Evolutionary conservation across 2,888 invertebrate genomes (phyloP), one percentile per base, ranked within the genome.

Genomic region (Holacanthella duospinosa): DNA sequence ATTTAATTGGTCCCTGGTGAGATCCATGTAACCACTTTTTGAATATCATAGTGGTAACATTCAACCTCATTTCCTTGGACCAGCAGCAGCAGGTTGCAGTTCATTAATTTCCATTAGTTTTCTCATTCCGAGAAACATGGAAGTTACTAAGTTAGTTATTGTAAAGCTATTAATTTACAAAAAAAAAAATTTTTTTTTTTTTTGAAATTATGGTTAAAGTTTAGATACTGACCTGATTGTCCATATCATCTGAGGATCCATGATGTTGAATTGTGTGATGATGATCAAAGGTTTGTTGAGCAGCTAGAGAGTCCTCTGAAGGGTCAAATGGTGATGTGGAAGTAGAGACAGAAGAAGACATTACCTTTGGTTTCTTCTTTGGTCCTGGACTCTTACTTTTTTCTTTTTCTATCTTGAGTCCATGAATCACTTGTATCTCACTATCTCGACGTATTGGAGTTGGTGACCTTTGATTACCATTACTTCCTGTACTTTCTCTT

Each of bases 321-420:
- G 29, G 36, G 4, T 58, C 58, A n/a, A 48, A 60, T 2, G 61
- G 25, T 3, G 66, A 65, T 2, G 71, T 71, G 2, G 68, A 69
- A 19, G 71, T 71, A 24, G 68, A 68, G 16, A 67, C 65, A 16
- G 61, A 59, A 12, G 68, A 61, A 12, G 65, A 58, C 24, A 61
- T 61, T 25, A 68, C 66, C 64, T 66, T 67, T 3, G 62, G 53
- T 55, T 70, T 68, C 65, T 71, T 71, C 61, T 66, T 64, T 55
- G 65, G 66, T 54, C 44, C 64, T 28, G 61, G 55, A 60, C 64
- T 66, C 44, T 62, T 65, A 19, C 56, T 61, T n/a, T 28, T 56
- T 21, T 29, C 55, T 25, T 60, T 53, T 28, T 48, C 54, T 19
- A 12, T 28, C 29, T 55, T 63, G 55, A 28, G 25, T 43, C 21